Base-by-base conservation (phyloP, 2,888 invertebrate species). In the Colostygia pectinataria region DNA sequence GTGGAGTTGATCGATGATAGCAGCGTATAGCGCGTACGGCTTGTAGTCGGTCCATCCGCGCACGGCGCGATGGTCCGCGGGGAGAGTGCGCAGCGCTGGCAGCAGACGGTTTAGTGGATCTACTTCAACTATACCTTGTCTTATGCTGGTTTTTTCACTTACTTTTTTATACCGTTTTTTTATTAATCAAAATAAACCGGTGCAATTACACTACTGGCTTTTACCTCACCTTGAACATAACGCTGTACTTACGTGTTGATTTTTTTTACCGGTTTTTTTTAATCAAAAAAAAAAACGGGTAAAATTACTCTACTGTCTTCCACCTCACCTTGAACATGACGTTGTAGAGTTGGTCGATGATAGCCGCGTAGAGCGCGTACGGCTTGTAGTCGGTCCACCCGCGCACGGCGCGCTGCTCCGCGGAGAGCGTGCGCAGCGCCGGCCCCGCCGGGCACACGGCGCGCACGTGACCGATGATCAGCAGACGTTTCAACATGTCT, bases 1-100 rank as follows among this genome's bases (percentile, higher is more conserved):
- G 77, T 97, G 98, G 28, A 98, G 93, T 64, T 94, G 93, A 80
- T 98, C 96, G 28, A 98, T 90, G 50, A 99, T 89, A 4, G 95
- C 96, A 74, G 96, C 95, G 85, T 97, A 96, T 68, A 98, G 90
- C 29, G 98, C 91, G 79, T 94, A 95, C 9, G 95, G 94, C 79
- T 97, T 98, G 87, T 98, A 98, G 40, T 95, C 94, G 23, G 86
- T 63, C 87, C 97, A 98, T 15, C 78, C 83, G 68, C 87, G 92
- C 45, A 79, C 91, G 54, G 87, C 91, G 74, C 62, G 94, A 92
- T 65, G 84, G 85, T 92, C 67, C 92, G 93, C 37, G 81, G 92
- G 29, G 32, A 90, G 65, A 40, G 81, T 54, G 71, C 92, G 86
- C 82, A 93, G 31, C 61, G 92, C 73, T 70, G 92, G 92, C 18